Evolutionary conservation across 2,888 invertebrate genomes (phyloP).

Genomic region (Aplocera efformata): DNA sequence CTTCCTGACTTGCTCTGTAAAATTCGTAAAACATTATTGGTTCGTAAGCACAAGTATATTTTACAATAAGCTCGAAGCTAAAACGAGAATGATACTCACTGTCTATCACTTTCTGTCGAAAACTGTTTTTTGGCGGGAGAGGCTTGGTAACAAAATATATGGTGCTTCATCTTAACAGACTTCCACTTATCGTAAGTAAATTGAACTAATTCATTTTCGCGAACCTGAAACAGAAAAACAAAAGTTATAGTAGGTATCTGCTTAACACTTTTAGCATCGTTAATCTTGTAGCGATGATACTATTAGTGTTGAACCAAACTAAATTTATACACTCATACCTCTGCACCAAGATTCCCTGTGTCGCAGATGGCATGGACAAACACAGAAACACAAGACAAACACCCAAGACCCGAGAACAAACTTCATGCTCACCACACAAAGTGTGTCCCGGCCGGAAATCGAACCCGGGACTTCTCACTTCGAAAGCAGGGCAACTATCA

Average conservation of each 20-base stretch:
- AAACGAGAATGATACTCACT: slow-evolving; percentile 49
- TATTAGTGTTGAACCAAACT: too few relatives aligned
- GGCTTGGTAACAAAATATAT: slow-evolving; percentile 93
- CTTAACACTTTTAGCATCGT: too few relatives aligned
- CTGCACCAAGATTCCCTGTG: too few relatives aligned
- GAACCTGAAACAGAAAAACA: slow-evolving; percentile 72
- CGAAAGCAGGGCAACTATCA: too few relatives aligned
- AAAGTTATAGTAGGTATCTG: not conserved
- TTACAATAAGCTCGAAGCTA: slow-evolving; percentile 14
- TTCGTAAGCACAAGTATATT: slow-evolving; percentile 25
- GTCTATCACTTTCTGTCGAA: slow-evolving; percentile 86
- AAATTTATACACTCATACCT: too few relatives aligned
- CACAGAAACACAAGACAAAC: too few relatives aligned
- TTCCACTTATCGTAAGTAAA: slow-evolving; percentile 92
- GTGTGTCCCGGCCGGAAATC: too few relatives aligned
- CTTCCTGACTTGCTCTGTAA: slow-evolving; percentile 78
- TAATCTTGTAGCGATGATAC: too few relatives aligned
- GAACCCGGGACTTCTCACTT: too few relatives aligned
- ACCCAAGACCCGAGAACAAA: too few relatives aligned
- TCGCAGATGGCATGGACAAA: too few relatives aligned
- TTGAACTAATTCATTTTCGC: slow-evolving; percentile 90
- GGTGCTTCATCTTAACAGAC: slow-evolving; percentile 91
- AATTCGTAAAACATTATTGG: slow-evolving; percentile 40
- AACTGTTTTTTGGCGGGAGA: slow-evolving; percentile 91
- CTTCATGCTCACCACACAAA: too few relatives aligned